Base-by-base conservation (phyloP, 1,140 invertebrate genomes). In the Hermatobates lingyangjiaoensis region DNA sequence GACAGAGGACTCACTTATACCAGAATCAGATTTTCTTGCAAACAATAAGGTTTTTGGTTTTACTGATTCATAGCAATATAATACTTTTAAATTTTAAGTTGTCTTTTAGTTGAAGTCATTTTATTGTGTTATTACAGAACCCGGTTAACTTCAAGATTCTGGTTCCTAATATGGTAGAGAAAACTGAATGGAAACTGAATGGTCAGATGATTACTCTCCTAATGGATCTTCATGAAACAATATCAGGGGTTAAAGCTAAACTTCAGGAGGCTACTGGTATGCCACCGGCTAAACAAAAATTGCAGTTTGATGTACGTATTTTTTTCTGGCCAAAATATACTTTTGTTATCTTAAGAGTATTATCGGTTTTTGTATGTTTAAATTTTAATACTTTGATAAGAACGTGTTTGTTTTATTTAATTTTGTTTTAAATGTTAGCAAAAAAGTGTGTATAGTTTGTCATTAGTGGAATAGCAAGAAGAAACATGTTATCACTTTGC, bases 221-320 rank as follows among this genome's bases (percentile, higher is more conserved):
- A 1, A 62, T 98, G 56, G 77, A 87, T 34, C 68, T 91, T 4
- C 77, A 75, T 4, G 87, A 96, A 56, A 74, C 76, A 1, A 79
- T 95, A 1, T 76, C 85, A 27, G 80, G 80, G 21, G 74, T 98
- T 45, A 98, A 98, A 68, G 77, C 80, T 1, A 82, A 86, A 61
- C 75, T 98, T 51, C 84, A 91, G 61, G 87, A 97, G 59, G 73
- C 81, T 58, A 83, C 84, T 49, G 84, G 83, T 38, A 86, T 98
- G 77, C 90, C 92, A n/a, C 87, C 84, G 44, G 89, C 90, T 48
- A 98, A 98, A 70, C 94, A 98, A 67, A 99, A 99, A 67, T 68
- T 97, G 14, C 81, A 90, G 56, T 82, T 81, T 62, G 88, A 93
- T 67, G 86, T 87, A 68, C 67, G 66, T 67, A 49, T 38, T 3